Conservation (phyloP, 2,797 vertebrate genomes). For the Leucoraja ocellata region DNA sequence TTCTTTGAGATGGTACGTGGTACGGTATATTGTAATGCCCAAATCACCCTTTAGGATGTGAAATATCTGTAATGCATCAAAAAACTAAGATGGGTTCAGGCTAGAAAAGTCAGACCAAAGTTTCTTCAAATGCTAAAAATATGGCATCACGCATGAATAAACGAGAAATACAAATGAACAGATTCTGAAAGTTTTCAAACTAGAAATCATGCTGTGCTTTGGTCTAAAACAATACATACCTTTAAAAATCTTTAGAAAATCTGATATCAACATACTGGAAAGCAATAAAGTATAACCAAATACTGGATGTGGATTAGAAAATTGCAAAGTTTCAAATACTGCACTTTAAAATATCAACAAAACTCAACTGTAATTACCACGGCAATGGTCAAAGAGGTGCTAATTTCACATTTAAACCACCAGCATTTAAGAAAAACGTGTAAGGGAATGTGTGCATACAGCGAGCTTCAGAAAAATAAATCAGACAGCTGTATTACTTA, state of each 20-base stretch:
- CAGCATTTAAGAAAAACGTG: background rate
- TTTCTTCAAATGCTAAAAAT: background rate
- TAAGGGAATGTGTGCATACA: background rate
- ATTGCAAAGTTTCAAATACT: background rate
- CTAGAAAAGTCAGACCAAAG: background rate
- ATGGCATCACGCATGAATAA: background rate
- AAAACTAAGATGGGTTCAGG: background rate
- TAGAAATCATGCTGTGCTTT: background rate
- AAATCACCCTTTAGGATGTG: conserved; percentile 52
- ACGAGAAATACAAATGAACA: background rate
- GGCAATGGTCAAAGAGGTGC: background rate
- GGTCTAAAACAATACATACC: background rate
- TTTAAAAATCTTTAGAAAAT: background rate
- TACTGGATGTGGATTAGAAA: background rate
- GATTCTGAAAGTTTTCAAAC: background rate
- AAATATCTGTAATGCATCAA: conserved; percentile 54
- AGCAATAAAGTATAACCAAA: background rate
- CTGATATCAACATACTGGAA: background rate
- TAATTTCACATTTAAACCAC: background rate
- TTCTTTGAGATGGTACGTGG: conserved; percentile 49
- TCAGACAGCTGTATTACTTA: background rate
- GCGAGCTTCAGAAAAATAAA: background rate
- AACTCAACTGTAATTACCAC: background rate
- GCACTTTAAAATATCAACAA: background rate
- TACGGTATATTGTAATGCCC: conserved; percentile 53